Evolutionary conservation across 1,140 invertebrate species (phyloP).

Genomic region (Nilaparvata lugens): DNA sequence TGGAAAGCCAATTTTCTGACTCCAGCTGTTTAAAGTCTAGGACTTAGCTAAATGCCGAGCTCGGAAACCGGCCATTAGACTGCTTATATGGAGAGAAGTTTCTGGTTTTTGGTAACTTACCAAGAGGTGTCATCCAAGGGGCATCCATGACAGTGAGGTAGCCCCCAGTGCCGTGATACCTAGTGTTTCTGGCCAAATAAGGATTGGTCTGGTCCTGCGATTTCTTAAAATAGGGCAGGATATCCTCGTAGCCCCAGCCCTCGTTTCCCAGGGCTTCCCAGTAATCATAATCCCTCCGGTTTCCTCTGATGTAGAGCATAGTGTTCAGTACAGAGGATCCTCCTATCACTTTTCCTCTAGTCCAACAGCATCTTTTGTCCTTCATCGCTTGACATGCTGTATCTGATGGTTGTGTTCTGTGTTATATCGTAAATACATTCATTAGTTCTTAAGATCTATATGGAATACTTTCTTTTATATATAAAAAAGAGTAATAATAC

Average conservation of each 20-base stretch:
- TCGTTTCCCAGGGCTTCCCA: conserved; percentile 81
- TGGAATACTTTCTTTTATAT: no score
- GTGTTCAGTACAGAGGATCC: conserved; percentile 80
- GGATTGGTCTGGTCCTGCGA: conserved; percentile 75
- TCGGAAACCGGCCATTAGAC: no score
- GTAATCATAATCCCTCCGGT: conserved; percentile 78
- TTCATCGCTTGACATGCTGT: conserved; percentile 77
- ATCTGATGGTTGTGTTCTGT: conserved; percentile 74
- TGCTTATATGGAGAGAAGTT: no score
- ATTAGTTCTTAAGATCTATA: no score
- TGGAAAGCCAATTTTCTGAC: no score
- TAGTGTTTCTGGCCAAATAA: conserved; percentile 58
- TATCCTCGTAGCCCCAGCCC: conserved; percentile 83
- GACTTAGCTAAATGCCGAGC: no score
- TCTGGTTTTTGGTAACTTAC: conserved; percentile 19
- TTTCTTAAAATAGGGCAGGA: conserved; percentile 81
- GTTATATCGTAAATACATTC: no score
- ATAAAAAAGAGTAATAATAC: no score
- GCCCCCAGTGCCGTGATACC: conserved; percentile 64
- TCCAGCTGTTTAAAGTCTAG: no score
- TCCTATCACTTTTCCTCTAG: conserved; percentile 56
- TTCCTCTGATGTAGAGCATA: conserved; percentile 89
- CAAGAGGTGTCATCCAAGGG: conserved; percentile 70
- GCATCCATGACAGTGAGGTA: conserved; percentile 70
- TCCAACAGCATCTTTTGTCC: conserved; percentile 72